Evolutionary conservation across 2,113 vertebrate genomes (phyloP).

Genomic region (Gallinago jamesoni): DNA sequence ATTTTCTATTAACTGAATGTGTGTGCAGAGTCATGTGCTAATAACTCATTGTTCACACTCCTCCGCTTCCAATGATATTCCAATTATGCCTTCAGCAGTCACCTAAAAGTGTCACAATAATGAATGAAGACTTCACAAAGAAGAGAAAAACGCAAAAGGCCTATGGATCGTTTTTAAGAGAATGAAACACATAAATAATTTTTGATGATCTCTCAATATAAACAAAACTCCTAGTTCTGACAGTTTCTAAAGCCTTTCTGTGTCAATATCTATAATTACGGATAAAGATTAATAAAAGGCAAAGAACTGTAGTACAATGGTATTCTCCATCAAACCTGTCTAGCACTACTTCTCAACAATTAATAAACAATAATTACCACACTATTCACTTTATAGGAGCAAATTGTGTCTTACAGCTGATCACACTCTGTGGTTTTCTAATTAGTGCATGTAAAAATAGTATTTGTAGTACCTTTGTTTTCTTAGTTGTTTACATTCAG

Average conservation of each 20-base stretch:
- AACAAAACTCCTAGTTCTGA: neutral
- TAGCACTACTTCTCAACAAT: neutral
- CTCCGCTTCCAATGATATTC: neutral
- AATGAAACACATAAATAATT: neutral
- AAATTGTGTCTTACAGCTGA: neutral
- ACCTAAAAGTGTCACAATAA: slow-evolving; percentile 14
- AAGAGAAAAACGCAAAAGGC: neutral
- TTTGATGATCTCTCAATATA: neutral
- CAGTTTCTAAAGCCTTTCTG: neutral
- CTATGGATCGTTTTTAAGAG: neutral
- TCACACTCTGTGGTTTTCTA: neutral
- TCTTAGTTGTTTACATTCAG: neutral
- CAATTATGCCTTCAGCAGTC: neutral
- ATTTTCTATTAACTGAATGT: neutral
- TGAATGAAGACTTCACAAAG: neutral
- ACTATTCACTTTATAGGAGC: neutral
- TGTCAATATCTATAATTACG: neutral
- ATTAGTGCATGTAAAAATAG: slow-evolving; percentile 6
- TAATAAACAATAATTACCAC: slow-evolving; percentile 1
- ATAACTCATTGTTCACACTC: neutral
- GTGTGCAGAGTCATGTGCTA: neutral
- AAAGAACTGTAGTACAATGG: neutral
- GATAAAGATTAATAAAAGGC: neutral
- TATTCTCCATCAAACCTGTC: neutral
- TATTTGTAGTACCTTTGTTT: neutral